Conservation (phyloP, 1,140 invertebrate genomes). For the Macrosteles quadrilineatus region DNA sequence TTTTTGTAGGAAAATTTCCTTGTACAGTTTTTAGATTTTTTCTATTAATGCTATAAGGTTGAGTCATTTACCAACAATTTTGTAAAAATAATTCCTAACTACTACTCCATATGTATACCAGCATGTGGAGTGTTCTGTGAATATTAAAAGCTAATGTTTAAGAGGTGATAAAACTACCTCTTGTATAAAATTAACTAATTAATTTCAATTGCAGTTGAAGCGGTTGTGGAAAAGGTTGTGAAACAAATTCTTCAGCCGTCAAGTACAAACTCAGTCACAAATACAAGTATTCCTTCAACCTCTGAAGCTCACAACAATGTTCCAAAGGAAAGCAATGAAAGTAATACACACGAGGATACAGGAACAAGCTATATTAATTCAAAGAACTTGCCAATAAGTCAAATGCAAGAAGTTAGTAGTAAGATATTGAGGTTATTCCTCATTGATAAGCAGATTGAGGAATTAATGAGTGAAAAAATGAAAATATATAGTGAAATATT, state of each 20-base stretch:
- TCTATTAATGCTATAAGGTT: too few relatives aligned
- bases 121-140: too few relatives aligned
- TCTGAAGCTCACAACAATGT: not conserved
- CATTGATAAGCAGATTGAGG: constrained; percentile 20
- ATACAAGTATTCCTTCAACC: not conserved
- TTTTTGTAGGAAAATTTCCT: too few relatives aligned
- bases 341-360: not conserved
- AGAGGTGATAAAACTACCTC: too few relatives aligned
- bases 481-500: constrained; percentile 23
- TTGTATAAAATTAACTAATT: not conserved
- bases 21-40: too few relatives aligned
- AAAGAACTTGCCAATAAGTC: not conserved
- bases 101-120: too few relatives aligned
- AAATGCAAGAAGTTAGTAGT: not conserved
- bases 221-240: not conserved
- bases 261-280: not conserved
- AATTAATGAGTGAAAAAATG: constrained; percentile 15
- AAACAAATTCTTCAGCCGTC: not conserved
- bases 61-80: too few relatives aligned
- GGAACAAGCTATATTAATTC: not conserved
- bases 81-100: too few relatives aligned
- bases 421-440: constrained; percentile 16
- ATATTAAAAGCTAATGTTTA: too few relatives aligned
- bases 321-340: not conserved
- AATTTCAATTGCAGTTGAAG: not conserved